These are phyloP conservation scores for Chaetops frenatus DNA, from an alignment of 2,113 vertebrate genomes.

Conservation along the genomic window DNA sequence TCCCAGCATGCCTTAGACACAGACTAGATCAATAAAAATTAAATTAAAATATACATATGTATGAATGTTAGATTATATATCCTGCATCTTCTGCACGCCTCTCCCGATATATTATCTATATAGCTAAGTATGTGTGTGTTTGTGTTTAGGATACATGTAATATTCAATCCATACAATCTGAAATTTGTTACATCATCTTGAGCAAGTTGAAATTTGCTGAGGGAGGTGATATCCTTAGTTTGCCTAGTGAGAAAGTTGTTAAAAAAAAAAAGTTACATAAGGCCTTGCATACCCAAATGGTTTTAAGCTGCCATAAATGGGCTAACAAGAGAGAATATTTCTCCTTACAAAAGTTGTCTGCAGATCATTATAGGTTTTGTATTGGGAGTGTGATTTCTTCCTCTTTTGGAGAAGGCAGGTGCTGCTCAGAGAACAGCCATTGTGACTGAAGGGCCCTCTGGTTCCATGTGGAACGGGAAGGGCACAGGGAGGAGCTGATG, in stretches of 20 bases:
- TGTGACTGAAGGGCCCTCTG: not conserved
- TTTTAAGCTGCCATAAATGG: not conserved
- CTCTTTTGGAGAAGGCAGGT: not conserved
- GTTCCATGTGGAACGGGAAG: rapidly evolving
- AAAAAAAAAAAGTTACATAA: not conserved
- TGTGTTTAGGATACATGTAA: not conserved
- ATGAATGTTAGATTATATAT: not conserved
- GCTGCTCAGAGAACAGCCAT: not conserved
- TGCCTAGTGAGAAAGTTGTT: not conserved
- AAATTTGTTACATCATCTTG: not conserved
- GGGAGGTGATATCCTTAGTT: not conserved
- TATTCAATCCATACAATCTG: not conserved
- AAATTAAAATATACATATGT: not conserved
- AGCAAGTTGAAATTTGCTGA: not conserved
- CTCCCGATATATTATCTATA: not conserved
- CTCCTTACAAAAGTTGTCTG: not conserved
- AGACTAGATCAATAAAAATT: not conserved
- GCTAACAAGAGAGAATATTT: not conserved
- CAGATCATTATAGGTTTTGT: not conserved
- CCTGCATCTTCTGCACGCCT: not conserved
- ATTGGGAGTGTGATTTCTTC: not conserved
- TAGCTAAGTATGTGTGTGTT: not conserved
- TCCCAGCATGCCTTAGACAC: not conserved
- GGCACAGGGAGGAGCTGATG: not conserved
- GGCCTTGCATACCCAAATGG: not conserved